A percentile compares a stretch with the other conserved stretches of the same genome.
These are phyloP conservation scores for Eulemur rubriventer DNA, from an alignment of 2,797 vertebrate genomes.

Conservation along the genomic window DNA sequence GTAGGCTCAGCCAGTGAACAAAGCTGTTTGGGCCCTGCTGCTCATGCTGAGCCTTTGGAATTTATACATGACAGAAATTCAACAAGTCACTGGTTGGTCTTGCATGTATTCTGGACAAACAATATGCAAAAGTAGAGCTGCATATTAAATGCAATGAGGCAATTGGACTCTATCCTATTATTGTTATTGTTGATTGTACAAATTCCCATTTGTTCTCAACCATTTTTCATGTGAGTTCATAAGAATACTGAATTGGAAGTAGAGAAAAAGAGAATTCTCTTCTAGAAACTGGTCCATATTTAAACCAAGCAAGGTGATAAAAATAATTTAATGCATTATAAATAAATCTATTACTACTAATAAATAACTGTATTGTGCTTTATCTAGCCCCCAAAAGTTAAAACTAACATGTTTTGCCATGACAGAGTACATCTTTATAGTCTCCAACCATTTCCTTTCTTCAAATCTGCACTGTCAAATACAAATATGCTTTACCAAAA, in stretches of 20 bases:
- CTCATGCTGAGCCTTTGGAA: neutral
- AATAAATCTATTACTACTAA: neutral
- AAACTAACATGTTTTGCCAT: neutral
- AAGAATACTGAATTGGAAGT: neutral
- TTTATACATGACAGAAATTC: neutral
- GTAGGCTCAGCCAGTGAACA: neutral
- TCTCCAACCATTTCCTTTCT: neutral
- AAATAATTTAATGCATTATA: neutral
- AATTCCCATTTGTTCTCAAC: neutral
- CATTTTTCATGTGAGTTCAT: neutral
- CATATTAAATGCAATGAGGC: neutral
- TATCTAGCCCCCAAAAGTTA: neutral
- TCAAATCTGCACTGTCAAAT: neutral
- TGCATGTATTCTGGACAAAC: neutral
- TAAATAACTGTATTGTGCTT: neutral
- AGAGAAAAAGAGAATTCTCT: constrained; percentile 6
- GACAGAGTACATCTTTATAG: neutral
- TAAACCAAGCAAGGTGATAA: neutral
- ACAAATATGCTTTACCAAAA: neutral
- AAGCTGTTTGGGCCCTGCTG: neutral
- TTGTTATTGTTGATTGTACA: neutral
- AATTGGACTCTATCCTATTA: neutral
- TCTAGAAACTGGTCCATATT: neutral
- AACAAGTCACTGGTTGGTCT: neutral
- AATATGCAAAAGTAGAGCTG: neutral